Evolutionary conservation across 35 echinoderm and acorn worm genomes (phyloP).

Genomic region (Ophiothrix spiculata): DNA sequence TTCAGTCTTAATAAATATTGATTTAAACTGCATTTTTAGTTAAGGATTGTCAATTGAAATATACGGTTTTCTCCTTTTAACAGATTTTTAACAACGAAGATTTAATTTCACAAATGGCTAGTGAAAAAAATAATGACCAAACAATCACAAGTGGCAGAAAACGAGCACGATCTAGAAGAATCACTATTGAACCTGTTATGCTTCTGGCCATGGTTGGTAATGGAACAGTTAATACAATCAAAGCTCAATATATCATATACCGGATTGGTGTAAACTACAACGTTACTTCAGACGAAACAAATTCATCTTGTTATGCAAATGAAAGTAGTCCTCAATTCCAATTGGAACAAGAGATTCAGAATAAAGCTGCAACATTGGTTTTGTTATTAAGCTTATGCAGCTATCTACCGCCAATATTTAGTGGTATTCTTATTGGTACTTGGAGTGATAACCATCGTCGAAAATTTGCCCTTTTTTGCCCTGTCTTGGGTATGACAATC

Average conservation of each 20-base stretch:
- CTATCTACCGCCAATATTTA: neutral
- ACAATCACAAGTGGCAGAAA: too few species aligned
- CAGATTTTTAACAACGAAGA: too few species aligned
- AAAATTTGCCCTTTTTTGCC: neutral
- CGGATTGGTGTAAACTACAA: neutral
- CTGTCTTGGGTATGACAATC: neutral
- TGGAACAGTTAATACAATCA: slow-evolving; percentile 23
- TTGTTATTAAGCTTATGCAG: neutral
- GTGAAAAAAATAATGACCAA: too few species aligned
- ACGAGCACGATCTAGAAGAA: slow-evolving; percentile 22
- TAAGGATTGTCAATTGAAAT: too few species aligned
- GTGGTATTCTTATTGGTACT: neutral
- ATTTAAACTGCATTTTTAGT: too few species aligned
- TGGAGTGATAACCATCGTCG: neutral
- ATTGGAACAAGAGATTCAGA: neutral
- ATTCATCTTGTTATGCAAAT: slow-evolving; percentile 6
- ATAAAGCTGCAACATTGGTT: neutral
- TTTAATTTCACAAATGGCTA: too few species aligned
- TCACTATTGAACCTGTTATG: slow-evolving; percentile 48
- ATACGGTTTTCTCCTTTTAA: too few species aligned
- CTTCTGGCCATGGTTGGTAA: slow-evolving; percentile 16
- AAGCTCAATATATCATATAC: slow-evolving; percentile 28
- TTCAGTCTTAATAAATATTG: too few species aligned
- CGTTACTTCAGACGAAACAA: neutral
- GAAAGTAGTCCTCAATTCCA: neutral